Base-by-base conservation (phyloP, 2,888 invertebrate species). In the Leucophenga montana region DNA sequence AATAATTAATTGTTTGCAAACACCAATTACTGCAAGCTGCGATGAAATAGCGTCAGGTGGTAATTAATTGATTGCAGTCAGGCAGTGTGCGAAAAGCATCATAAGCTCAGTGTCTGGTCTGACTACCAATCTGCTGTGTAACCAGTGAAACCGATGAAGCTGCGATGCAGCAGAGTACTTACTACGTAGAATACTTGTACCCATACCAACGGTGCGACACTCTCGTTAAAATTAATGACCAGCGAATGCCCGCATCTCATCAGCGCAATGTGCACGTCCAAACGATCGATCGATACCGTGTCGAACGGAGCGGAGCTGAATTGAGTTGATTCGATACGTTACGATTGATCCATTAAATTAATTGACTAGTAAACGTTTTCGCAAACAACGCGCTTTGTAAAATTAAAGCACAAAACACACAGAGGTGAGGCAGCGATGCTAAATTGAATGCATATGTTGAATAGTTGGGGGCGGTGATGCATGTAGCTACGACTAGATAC, bases 1-100 rank as follows among this genome's bases (percentile, higher is more conserved):
- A 44, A 64, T 46, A 64, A 64, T 64, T 46, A 64, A 64, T 64
- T 64, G 62, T 64, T 64, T 64, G 62, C 62, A 31, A 64, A 64
- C 62, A 64, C 46, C 62, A 64, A 48, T 64, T 64, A 64, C 62
- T 22, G 20, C 22, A 64, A 48, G 16, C 48, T 64, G 22, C 46
- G 48, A 64, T 39, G 48, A 64, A 64, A 62, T 48, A 8, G 20
- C 62, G 46, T 20, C 62, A 64, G 62, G 62, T 64, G 62, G 48
- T 64, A 64, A 64, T 64, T 64, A 64, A 64, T 64, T 64, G 62
- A 46, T 64, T 64, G 46, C 62, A 31, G 59, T 31, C 59, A 57
- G 57, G 14, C 57, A 57, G 57, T 27, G 9, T 57, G 57, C 56
- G 22, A 20, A 2, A 4, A n/a, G 46, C 50, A 50, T n/a, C 39